These are phyloP conservation scores for Choreutis nemorana DNA, from an alignment of 2,888 invertebrate genomes.

Conservation along the genomic window DNA sequence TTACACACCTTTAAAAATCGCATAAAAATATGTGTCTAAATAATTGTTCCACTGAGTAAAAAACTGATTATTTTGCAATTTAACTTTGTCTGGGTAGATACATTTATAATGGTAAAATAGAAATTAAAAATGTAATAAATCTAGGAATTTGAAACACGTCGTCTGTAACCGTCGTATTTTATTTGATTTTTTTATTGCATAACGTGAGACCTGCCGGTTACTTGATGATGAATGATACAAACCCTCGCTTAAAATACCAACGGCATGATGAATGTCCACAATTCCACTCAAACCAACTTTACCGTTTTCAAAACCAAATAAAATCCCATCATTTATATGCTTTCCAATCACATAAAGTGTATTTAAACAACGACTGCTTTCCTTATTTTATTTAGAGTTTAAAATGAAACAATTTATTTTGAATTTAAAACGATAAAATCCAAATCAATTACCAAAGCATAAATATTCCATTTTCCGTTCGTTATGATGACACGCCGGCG, in stretches of 20 bases:
- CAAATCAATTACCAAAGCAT: slow-evolving; percentile 41
- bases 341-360: background rate
- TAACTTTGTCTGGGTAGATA: no score
- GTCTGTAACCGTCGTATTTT: no score
- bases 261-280: slow-evolving; percentile 31
- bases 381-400: background rate
- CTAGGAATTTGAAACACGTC: no score
- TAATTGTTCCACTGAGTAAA: no score
- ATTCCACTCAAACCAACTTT: slow-evolving; percentile 11
- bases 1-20: no score
- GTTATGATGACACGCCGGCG: slow-evolving; percentile 39
- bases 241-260: slow-evolving; percentile 25
- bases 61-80: no score
- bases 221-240: slow-evolving; percentile 32
- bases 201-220: no score
- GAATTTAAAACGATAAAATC: slow-evolving; percentile 26
- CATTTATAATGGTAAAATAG: no score
- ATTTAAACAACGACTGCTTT: background rate
- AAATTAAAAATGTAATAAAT: no score
- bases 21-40: no score
- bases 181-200: no score
- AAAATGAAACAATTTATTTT: background rate
- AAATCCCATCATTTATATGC: slow-evolving; percentile 1
- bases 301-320: slow-evolving; percentile 1
- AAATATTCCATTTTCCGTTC: slow-evolving; percentile 51